phyloP scores from a whole-genome alignment of 2,113 vertebrate species.

The Mormyrus iriodes region DNA sequence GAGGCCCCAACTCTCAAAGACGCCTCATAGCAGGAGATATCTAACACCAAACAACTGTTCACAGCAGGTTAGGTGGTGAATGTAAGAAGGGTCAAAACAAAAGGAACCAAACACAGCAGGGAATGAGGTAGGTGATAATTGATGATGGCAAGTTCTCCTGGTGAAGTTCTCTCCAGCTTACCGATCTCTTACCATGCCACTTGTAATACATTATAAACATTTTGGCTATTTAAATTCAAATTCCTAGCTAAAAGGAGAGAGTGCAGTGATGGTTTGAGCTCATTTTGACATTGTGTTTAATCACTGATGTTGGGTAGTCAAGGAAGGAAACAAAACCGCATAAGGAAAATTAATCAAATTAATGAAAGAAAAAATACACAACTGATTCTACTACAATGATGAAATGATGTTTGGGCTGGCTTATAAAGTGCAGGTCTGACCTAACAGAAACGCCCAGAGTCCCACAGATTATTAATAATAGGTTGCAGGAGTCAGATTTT shows the following conservation, averaged over 20 bases:
- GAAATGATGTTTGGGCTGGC: not conserved
- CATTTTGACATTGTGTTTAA: not conserved
- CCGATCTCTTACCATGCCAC: not conserved
- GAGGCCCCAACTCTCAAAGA: not conserved
- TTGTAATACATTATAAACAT: not conserved
- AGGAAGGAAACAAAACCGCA: not conserved
- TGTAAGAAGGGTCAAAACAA: not conserved
- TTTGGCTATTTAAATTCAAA: not conserved
- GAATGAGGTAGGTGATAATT: constrained; percentile 5
- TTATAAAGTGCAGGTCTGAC: not conserved
- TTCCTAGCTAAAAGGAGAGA: not conserved
- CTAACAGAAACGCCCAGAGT: not conserved
- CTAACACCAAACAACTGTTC: constrained; percentile 3
- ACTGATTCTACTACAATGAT: not conserved
- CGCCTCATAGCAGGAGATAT: not conserved
- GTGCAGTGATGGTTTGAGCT: not conserved
- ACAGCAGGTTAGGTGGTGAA: not conserved
- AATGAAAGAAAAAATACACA: not conserved
- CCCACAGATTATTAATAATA: not conserved
- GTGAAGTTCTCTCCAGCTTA: not conserved
- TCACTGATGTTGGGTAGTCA: not conserved
- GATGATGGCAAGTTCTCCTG: not conserved
- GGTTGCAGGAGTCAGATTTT: not conserved
- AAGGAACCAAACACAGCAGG: not conserved
- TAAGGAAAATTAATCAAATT: constrained; percentile 3